Conservation (phyloP, 2,113 vertebrate genomes). For the Montifringilla adamsi region DNA sequence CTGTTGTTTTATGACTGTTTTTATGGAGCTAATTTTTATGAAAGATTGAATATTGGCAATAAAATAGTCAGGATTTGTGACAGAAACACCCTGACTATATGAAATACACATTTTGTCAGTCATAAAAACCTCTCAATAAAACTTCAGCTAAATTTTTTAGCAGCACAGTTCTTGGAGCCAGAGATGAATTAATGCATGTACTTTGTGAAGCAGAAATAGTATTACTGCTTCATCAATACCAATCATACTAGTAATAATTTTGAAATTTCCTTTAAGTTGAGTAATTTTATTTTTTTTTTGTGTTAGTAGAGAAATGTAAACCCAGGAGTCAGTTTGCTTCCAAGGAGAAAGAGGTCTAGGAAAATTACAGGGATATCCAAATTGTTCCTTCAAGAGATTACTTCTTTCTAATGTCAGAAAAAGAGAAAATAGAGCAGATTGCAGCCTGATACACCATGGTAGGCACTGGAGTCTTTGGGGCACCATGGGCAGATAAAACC, state of each 20-base stretch:
- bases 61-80: constrained; percentile 31
- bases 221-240: constrained; percentile 25
- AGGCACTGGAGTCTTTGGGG: not conserved
- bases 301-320: not conserved
- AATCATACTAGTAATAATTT: not conserved
- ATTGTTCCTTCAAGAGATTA: not conserved
- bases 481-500: not conserved
- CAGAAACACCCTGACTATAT: not conserved
- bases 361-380: not conserved
- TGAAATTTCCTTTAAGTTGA: constrained; percentile 3
- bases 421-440: not conserved
- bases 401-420: not conserved
- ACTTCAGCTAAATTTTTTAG: constrained; percentile 22
- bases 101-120: constrained; percentile 36
- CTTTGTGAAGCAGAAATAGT: constrained; percentile 31
- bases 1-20: constrained; percentile 38
- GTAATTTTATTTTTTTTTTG: not conserved
- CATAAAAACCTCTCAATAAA: constrained; percentile 53
- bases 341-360: not conserved
- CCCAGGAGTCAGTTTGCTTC: not conserved
- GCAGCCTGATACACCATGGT: not conserved
- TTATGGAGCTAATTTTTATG: constrained; percentile 50
- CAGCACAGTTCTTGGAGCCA: not conserved
- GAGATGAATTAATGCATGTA: not conserved
- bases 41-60: constrained; percentile 37